A percentile compares a stretch with the other conserved stretches of the same genome.
These are phyloP conservation scores for Podabrus alpinus DNA, from an alignment of 2,888 invertebrate species.

Conservation along the genomic window DNA sequence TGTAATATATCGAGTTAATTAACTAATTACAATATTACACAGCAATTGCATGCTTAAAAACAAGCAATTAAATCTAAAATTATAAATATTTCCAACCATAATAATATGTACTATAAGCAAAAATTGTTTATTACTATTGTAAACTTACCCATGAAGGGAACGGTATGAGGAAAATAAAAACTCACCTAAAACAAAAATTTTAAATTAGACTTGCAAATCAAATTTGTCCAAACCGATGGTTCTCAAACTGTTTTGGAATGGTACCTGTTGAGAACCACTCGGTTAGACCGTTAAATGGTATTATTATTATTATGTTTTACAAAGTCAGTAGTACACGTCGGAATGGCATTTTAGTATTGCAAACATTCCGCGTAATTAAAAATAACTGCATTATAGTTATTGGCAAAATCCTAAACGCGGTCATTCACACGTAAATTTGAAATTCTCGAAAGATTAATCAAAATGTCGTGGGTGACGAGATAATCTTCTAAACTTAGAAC, in stretches of 20 bases:
- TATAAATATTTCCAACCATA: neutral
- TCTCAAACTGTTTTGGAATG: neutral
- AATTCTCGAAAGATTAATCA: neutral
- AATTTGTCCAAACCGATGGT: neutral
- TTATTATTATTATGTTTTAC: too few species aligned
- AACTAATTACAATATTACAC: neutral
- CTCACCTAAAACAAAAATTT: neutral
- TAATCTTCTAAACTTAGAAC: neutral
- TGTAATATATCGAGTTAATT: too few species aligned
- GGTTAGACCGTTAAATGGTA: neutral
- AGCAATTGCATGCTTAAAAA: neutral
- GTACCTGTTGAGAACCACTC: neutral
- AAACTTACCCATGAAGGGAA: neutral
- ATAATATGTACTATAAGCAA: too few species aligned
- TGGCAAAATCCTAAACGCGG: neutral
- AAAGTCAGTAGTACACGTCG: neutral
- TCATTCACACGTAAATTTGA: constrained; percentile 1
- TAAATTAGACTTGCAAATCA: neutral
- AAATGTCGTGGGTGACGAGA: neutral
- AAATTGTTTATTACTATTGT: neutral
- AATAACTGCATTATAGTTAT: neutral
- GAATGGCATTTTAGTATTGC: neutral
- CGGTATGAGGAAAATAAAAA: neutral
- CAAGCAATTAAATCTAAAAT: neutral
- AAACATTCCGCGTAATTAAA: neutral